Evolutionary conservation across 2,797 vertebrate species (phyloP).

Genomic region (Cirrhinus molitorella): DNA sequence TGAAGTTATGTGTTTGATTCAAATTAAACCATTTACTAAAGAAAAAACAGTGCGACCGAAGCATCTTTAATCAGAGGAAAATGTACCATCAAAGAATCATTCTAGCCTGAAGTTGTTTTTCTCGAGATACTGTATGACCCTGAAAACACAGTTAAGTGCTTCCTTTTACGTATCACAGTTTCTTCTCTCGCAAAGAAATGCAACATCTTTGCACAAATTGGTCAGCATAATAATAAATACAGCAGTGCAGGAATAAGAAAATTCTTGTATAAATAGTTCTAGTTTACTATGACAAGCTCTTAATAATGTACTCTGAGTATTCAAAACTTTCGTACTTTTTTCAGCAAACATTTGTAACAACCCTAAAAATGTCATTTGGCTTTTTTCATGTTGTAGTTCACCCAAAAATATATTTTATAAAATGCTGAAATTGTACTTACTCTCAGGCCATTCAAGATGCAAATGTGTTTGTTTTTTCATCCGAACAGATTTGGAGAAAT

Average conservation of each 20-base stretch:
- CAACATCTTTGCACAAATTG: slow-evolving; percentile 18
- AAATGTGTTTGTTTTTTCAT: neutral
- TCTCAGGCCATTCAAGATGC: neutral
- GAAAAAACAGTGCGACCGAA: neutral
- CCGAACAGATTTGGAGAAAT: neutral
- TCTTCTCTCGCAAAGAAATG: neutral
- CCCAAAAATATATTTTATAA: neutral
- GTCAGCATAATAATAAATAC: slow-evolving; percentile 14
- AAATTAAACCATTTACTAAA: neutral
- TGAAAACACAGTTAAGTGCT: slow-evolving; percentile 6
- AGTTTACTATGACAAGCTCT: neutral
- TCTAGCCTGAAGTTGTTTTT: slow-evolving; percentile 4
- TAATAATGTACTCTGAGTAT: neutral
- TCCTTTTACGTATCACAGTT: neutral
- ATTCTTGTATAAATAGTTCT: neutral
- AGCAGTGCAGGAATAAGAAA: neutral
- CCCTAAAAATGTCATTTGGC: neutral
- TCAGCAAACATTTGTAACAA: neutral
- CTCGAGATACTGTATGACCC: neutral
- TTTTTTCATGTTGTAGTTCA: neutral
- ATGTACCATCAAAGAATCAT: neutral
- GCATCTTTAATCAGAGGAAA: neutral
- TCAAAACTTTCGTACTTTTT: neutral
- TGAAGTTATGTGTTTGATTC: neutral
- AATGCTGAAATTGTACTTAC: neutral